Conservation (phyloP, 2,797 vertebrate genomes). For the Enteromius paludinosus region DNA sequence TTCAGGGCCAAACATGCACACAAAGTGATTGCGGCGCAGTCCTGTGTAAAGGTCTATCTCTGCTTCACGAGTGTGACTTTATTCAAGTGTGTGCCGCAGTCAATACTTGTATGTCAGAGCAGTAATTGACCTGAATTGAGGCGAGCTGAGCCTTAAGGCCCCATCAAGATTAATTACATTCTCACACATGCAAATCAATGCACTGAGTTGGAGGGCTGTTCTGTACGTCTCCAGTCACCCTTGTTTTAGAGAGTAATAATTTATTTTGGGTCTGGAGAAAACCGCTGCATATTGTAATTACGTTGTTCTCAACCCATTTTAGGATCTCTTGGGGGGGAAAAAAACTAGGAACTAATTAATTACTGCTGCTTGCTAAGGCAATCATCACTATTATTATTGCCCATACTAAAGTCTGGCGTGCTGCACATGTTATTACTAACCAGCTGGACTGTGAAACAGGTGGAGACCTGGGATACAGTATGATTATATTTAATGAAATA, state of each 20-base stretch:
- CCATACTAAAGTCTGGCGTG: background rate
- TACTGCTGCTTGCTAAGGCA: background rate
- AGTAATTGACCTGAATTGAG: constrained; percentile 51
- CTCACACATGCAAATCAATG: constrained; percentile 61
- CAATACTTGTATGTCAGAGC: constrained; percentile 25
- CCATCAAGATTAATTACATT: constrained; percentile 61
- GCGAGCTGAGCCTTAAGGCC: constrained; percentile 50
- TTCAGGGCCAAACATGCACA: constrained; percentile 4
- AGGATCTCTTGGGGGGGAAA: constrained; percentile 6
- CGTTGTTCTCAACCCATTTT: constrained; percentile 29
- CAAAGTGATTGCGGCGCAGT: background rate
- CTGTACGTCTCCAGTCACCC: constrained; percentile 39
- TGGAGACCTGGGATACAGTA: background rate
- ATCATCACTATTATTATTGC: background rate
- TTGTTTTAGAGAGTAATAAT: constrained; percentile 49
- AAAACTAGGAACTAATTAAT: constrained; percentile 32
- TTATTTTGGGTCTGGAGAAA: constrained; percentile 38
- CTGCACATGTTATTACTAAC: background rate
- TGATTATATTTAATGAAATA: background rate
- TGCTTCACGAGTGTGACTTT: constrained; percentile 16
- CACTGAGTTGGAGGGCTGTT: constrained; percentile 54
- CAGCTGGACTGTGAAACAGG: background rate
- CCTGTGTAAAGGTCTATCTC: constrained; percentile 11
- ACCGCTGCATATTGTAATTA: constrained; percentile 39
- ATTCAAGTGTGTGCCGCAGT: constrained; percentile 14